Base-by-base conservation (phyloP, 2,888 invertebrate species). In the Lasioglossum calceatum region DNA sequence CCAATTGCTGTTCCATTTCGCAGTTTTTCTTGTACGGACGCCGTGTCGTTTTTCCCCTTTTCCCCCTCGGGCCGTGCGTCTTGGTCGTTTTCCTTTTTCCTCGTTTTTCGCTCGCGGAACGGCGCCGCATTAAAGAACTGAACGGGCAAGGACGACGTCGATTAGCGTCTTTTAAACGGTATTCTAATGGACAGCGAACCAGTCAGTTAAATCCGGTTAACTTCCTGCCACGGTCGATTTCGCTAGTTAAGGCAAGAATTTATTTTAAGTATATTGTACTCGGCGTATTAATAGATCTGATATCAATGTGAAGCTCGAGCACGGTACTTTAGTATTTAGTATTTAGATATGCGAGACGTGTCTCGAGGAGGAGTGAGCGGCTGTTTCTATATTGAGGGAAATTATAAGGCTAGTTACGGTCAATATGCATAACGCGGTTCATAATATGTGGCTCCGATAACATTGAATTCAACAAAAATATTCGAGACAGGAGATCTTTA, bases 121-220 rank as follows among this genome's bases (percentile, higher is more conserved):
- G 70, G 70, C 23, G 70, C 67, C 61, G 5, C 27, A 14, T 42
- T 39, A 39, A 61, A n/a, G 44, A 16, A 47, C 39, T 4, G 50
- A 23, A 47, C 0, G 19, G 36, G 32, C 64, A 64, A 36, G 19
- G 47, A 72, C 54, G 39, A 5, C 44, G 27, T 23, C 79, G 83
- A 79, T 85, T 73, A 72, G 39, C 19, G 58, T 12, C 36, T 54
- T 67, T 32, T 44, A 70, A 82, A 84, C 72, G 84, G 36, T 73
- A 81, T 64, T 77, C 54, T 73, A 78, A 84, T 77, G 58, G 42
- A 79, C 54, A 76, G 54, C 72, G 83, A 79, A 76, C 83, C 58
- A 77, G 44, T 54, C 79, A 14, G 50, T 79, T 82, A 54, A 77
- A 27, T 70, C 61, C 50, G 61, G 67, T 77, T 61, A 61, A 79